Evolutionary conservation across 2,888 invertebrate genomes (phyloP), one percentile per base, ranked within the genome.

Genomic region (Oscheius sp.): DNA sequence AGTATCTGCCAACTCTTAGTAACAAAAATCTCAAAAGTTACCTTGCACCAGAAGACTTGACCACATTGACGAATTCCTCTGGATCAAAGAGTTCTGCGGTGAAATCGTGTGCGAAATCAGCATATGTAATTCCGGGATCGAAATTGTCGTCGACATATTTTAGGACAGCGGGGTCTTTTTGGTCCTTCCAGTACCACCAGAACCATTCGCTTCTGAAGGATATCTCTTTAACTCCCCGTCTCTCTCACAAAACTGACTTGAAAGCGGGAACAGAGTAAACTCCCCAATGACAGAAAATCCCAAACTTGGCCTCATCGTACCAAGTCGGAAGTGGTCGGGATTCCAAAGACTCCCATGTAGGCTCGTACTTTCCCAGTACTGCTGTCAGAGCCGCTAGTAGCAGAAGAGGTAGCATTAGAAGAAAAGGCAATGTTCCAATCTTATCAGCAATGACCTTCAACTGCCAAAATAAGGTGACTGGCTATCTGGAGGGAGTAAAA

Each of bases 1-100:
- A 88, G 80, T 91, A 91, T 79, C 91, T 91, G 63, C 70, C 76
- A 59, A 5, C 5, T 33, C 29, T 58, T 58, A 11, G 0, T 1
- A 5, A 32, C 2, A 42, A 62, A 62, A 3, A 21, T 51, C 29
- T 2, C n/a, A 33, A 59, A 59, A 59, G 21, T 57, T 62, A 95
- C 93, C 93, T 94, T 60, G 96, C 97, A 65, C 96, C 96, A 58
- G 96, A 93, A 77, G 93, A 92, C 65, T 92, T 90, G 86, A 97
- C 94, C 11, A 96, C 91, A 71, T 93, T 91, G 0, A 94, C 94
- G 95, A 96, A 97, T 84, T 93, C 91, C 0, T 92, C 91, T 0
- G 96, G 93, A 89, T 96, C 92, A 87, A 94, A 97, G 86, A 96
- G 94, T 89, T 96, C 95, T 0, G 95, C 94, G 0, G 93, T 95